Conservation (phyloP, 2,888 invertebrate species). For the Diadegma fenestrale region DNA sequence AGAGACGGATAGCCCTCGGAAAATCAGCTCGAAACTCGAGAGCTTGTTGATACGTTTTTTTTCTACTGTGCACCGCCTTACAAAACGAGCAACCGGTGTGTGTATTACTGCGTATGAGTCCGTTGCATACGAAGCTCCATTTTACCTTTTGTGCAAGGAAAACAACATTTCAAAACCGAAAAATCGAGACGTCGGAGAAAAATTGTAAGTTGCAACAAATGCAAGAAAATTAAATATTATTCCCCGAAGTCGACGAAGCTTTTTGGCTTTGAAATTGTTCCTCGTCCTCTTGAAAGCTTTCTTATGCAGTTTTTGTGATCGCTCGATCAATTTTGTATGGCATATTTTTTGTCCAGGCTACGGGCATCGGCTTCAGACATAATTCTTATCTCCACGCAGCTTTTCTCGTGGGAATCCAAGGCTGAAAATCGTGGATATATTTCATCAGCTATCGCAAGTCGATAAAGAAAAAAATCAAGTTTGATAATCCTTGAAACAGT, state of each 20-base stretch:
- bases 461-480: conserved; percentile 33
- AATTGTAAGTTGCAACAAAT: background rate
- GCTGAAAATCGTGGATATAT: background rate
- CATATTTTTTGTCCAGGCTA: no score
- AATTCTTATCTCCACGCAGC: background rate
- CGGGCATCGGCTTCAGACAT: background rate
- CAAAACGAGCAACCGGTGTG: background rate
- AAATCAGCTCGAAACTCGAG: conserved; percentile 66
- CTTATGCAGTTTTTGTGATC: background rate
- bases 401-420: background rate
- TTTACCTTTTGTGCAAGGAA: background rate
- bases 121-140: background rate
- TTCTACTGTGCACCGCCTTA: conserved; percentile 4
- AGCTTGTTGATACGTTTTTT: conserved; percentile 40
- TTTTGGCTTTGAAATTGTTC: background rate
- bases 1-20: conserved; percentile 61
- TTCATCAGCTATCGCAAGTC: background rate
- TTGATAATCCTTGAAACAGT: conserved; percentile 45
- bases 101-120: background rate
- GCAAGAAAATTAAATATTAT: background rate
- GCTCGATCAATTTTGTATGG: background rate
- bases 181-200: background rate
- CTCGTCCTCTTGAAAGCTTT: no score
- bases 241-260: background rate
- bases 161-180: background rate